Percentiles rank a stretch among this genome's conserved stretches.
Evolutionary conservation across 2,797 vertebrate genomes (phyloP).

Genomic region (Salarias fasciatus): DNA sequence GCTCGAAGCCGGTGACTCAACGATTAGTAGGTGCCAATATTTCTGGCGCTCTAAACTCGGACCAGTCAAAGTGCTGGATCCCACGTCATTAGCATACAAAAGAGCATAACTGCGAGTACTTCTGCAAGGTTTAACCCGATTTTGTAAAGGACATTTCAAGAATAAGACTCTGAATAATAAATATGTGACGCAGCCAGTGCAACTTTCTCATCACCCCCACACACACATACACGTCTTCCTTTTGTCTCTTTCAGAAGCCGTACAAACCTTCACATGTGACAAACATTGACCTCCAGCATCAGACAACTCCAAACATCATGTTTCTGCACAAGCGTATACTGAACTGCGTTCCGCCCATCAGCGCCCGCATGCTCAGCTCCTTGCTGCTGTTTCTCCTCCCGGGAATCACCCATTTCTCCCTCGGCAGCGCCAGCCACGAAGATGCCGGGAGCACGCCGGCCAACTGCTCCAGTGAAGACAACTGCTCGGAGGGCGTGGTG

Average conservation of each 20-base stretch:
- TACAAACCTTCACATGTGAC: slow-evolving; percentile 42
- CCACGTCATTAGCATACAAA: slow-evolving; percentile 61
- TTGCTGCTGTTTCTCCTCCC: slow-evolving; percentile 77
- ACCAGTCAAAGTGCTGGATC: slow-evolving; percentile 46
- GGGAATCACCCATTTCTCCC: slow-evolving; percentile 72
- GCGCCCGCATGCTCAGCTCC: slow-evolving; percentile 60
- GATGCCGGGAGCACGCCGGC: slow-evolving; percentile 30
- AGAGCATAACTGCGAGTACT: slow-evolving; percentile 33
- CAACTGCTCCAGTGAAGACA: slow-evolving; percentile 81
- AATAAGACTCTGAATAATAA: slow-evolving; percentile 7
- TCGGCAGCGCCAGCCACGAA: slow-evolving; percentile 62
- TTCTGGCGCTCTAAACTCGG: slow-evolving; percentile 50
- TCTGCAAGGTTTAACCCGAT: slow-evolving; percentile 25
- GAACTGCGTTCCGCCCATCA: slow-evolving; percentile 47
- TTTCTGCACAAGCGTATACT: slow-evolving; percentile 48
- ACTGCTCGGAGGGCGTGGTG: slow-evolving; percentile 86
- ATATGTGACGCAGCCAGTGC: not conserved
- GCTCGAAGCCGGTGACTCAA: slow-evolving; percentile 72
- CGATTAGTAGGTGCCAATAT: slow-evolving; percentile 65
- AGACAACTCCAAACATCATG: slow-evolving; percentile 63
- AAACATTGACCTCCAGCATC: slow-evolving; percentile 22
- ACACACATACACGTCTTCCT: slow-evolving; percentile 1
- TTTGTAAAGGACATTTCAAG: slow-evolving; percentile 17
- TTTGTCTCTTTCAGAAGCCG: slow-evolving; percentile 44
- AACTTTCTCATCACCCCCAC: slow-evolving; percentile 9